Evolutionary conservation across 2,113 vertebrate species (phyloP).

Genomic region (Silurus glanis): DNA sequence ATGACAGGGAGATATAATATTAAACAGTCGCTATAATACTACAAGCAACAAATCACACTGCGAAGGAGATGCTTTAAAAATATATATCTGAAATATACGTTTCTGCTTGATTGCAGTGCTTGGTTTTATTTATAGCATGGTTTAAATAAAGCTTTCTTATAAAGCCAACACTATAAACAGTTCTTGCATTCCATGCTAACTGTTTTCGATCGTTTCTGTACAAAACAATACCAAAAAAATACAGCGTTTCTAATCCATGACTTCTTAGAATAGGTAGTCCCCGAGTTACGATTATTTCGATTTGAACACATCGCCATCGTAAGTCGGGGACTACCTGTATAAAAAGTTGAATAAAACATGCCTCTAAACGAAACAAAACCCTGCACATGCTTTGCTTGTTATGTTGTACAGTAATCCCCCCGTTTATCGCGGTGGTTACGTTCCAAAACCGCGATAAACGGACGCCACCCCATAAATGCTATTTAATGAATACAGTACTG

Average conservation of each 20-base stretch:
- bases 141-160: background rate
- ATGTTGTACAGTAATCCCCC: too few relatives aligned
- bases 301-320: too few relatives aligned
- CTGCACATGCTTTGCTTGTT: too few relatives aligned
- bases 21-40: background rate
- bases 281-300: too few relatives aligned
- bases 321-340: too few relatives aligned
- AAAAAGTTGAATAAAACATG: too few relatives aligned
- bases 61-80: background rate
- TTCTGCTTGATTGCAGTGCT: background rate
- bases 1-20: background rate
- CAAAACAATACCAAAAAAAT: background rate
- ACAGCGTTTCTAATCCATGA: background rate
- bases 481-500: too few relatives aligned
- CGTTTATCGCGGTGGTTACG: too few relatives aligned
- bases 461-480: too few relatives aligned
- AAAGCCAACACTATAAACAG: background rate
- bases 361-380: too few relatives aligned
- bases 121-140: background rate
- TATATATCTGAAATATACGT: background rate
- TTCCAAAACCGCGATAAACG: too few relatives aligned
- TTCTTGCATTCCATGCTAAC: background rate
- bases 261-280: too few relatives aligned
- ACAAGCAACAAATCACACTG: background rate
- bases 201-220: background rate